Conservation (phyloP, 2,113 vertebrate genomes). For the Heterotis niloticus region DNA sequence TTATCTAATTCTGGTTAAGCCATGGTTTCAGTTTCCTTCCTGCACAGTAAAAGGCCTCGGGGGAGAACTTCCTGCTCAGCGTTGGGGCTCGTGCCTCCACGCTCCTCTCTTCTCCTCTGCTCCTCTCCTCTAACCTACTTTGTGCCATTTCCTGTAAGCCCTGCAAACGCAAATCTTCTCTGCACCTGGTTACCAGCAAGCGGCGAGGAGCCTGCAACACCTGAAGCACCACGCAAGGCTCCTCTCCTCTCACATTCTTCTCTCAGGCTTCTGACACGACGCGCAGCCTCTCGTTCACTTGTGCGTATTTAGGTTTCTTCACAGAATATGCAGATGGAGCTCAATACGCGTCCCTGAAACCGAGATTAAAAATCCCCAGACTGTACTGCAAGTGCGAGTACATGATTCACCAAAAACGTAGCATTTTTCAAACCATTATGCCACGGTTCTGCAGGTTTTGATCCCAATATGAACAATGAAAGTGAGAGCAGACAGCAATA, state of each 20-base stretch:
- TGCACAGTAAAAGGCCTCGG: conserved; percentile 46
- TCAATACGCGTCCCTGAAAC: no score
- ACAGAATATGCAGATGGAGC: not conserved
- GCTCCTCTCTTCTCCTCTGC: conserved; percentile 48
- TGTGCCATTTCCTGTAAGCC: conserved; percentile 76
- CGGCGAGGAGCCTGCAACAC: conserved; percentile 45
- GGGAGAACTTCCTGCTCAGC: conserved; percentile 58
- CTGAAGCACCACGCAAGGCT: no score
- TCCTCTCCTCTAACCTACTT: conserved; percentile 76
- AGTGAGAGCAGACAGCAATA: no score
- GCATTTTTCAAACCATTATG: no score
- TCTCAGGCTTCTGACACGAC: no score
- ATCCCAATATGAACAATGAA: no score
- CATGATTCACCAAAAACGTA: no score
- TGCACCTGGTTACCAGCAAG: conserved; percentile 59
- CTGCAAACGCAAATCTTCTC: conserved; percentile 52
- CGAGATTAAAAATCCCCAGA: no score
- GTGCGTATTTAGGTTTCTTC: not conserved
- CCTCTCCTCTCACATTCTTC: no score
- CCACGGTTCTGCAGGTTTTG: no score
- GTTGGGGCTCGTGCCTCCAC: conserved; percentile 54
- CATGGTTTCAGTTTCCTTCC: conserved; percentile 55
- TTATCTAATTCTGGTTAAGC: conserved; percentile 37
- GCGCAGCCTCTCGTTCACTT: not conserved
- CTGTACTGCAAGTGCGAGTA: no score